Percentiles rank a stretch among this genome's conserved stretches.
phyloP scores from a whole-genome alignment of 2,888 invertebrate species.

The Xylocampa areola region DNA sequence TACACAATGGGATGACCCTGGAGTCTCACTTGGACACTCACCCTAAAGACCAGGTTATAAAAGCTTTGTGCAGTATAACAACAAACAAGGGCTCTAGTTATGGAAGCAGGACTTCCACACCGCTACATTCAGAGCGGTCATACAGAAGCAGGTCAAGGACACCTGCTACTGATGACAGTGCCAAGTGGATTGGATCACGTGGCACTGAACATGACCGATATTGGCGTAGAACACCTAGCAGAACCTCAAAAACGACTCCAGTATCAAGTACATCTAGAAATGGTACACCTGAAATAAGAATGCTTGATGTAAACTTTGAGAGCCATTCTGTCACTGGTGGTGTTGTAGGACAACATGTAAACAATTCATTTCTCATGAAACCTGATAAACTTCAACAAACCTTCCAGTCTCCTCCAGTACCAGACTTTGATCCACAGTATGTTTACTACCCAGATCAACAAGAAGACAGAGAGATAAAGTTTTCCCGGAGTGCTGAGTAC shows the following conservation, averaged over 20 bases:
- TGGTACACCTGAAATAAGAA: conserved; percentile 76
- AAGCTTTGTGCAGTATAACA: conserved; percentile 91
- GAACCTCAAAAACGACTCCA: conserved; percentile 73
- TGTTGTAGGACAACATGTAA: conserved; percentile 66
- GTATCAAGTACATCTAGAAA: conserved; percentile 72
- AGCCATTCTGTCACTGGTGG: conserved; percentile 63
- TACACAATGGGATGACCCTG: conserved; percentile 95
- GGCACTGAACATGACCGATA: conserved; percentile 79
- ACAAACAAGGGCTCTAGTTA: conserved; percentile 82
- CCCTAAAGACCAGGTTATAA: conserved; percentile 96
- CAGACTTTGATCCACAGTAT: conserved; percentile 79
- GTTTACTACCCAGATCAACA: conserved; percentile 78
- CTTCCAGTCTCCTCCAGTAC: conserved; percentile 66
- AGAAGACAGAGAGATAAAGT: conserved; percentile 84
- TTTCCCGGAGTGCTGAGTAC: conserved; percentile 84
- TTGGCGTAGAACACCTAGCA: conserved; percentile 82
- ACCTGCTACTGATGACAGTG: conserved; percentile 77
- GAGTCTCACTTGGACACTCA: conserved; percentile 95
- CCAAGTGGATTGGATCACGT: conserved; percentile 74
- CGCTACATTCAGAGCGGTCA: conserved; percentile 80
- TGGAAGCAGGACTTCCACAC: conserved; percentile 82
- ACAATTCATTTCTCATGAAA: conserved; percentile 72
- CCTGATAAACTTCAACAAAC: conserved; percentile 77
- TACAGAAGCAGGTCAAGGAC: conserved; percentile 82
- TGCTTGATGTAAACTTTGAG: conserved; percentile 78